These are phyloP conservation scores for Drosophila histrio DNA, from an alignment of 2,888 invertebrate genomes.

Conservation along the genomic window DNA sequence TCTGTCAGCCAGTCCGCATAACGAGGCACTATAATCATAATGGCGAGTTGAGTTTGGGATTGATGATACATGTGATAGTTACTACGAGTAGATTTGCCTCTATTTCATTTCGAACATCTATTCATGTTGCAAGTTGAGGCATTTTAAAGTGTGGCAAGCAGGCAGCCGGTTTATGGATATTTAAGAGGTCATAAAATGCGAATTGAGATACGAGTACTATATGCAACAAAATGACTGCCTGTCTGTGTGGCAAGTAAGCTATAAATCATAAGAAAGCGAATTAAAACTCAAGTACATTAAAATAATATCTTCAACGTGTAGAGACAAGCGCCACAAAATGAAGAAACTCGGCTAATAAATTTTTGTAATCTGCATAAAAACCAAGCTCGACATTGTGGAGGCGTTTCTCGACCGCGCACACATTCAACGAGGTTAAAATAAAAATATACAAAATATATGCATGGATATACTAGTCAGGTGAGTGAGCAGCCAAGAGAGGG, in stretches of 20 bases:
- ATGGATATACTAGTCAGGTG: constrained; percentile 34
- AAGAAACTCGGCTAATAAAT: constrained; percentile 67
- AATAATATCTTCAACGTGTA: constrained; percentile 47
- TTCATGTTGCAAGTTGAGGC: neutral
- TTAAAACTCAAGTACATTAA: constrained; percentile 70
- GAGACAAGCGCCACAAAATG: constrained; percentile 38
- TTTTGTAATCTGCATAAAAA: constrained; percentile 72
- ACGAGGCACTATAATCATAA: constrained; percentile 7
- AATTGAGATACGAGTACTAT: constrained; percentile 21
- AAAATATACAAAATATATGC: constrained; percentile 61
- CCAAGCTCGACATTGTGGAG: neutral
- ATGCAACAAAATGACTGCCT: constrained; percentile 30
- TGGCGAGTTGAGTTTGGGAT: neutral
- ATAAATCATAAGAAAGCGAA: constrained; percentile 63
- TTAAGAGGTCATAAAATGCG: constrained; percentile 25
- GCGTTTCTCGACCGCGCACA: constrained; percentile 22
- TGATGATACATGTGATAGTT: neutral
- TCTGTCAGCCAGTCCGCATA: neutral
- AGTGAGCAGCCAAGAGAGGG: neutral
- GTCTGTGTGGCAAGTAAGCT: constrained; percentile 26
- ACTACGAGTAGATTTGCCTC: neutral
- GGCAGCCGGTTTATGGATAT: constrained; percentile 5
- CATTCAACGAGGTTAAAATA: constrained; percentile 55
- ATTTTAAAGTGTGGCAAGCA: constrained; percentile 3
- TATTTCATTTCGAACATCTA: neutral